Base-by-base conservation (phyloP, 1,140 invertebrate genomes). In the Piezodorus guildinii region DNA sequence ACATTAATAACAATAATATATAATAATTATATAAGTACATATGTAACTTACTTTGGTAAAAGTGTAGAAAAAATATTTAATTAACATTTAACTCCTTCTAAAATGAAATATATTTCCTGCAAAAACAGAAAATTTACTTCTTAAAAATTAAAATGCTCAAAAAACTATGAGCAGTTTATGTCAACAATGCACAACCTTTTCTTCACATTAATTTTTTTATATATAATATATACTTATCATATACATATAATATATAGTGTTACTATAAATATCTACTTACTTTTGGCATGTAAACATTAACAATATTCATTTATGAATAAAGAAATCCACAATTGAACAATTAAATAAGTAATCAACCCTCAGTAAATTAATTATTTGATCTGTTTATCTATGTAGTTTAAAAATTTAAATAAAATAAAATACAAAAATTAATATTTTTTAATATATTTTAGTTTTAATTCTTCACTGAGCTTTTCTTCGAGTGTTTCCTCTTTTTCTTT, bases 381-480 rank as follows among this genome's bases (percentile, higher is more conserved):
- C 17, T 49, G 12, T 39, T 39, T 12, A 39, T 10, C 34, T 39
- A 39, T 39, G 34, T n/a, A n/a, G 34, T 10, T 39, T 12, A 6
- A 10, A 39, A 39, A 27, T 56, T 23, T 10, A 49, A 49, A 21
- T n/a, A 19, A 49, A 49, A 17, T n/a, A 49, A 6, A 49, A 19
- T 10, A n/a, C 15, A 19, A 60, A 60, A 30, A 60, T 60, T 30
- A 61, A 16, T 21, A 21, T 61, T 61, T 61, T 27, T 61, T 61
- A 45, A 61, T 45, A 46, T 61, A 61, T 61, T 60, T 61, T 45
- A 43, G 34, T 34, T 61, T 61, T 34, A 61, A 61, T 45, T 61
- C 60, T 46, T 61, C 60, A 61, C 44, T 61, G 8, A 61, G n/a
- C 44, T 61, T 61, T 46, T 61, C 60, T 45, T 61, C 60, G 25